Base-by-base conservation (phyloP, 2,113 vertebrate genomes). In the Pseudolaguvia tuberculata region DNA sequence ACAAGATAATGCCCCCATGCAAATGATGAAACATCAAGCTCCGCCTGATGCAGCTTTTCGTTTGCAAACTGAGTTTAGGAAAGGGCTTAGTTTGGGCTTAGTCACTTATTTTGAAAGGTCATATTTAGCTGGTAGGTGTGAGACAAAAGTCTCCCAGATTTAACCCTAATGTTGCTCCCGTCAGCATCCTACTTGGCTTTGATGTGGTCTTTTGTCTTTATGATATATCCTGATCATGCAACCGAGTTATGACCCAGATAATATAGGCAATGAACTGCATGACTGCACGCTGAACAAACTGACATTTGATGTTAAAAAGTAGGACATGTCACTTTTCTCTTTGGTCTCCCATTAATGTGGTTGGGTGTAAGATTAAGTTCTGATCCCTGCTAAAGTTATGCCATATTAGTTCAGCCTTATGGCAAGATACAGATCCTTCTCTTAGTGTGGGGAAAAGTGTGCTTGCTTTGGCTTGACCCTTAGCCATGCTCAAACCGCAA, bases 361-460 rank as follows among this genome's bases (percentile, higher is more conserved):
- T 75, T n/a, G 45, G 78, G 81, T 55, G 76, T 57, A 45, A 87
- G 87, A 87, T 88, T 85, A 87, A 73, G 83, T 81, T 83, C 79
- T 88, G 85, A 88, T 88, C 88, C 21, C 77, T 87, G 87, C 88
- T 86, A 87, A 80, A 86, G 83, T 87, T 88, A 87, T 76, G 76
- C 84, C 85, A 83, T 87, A 85, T 90, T 91, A 88, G 84, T 84
- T 69, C 83, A 78, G 87, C 84, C 84, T 88, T 85, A 80, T 84
- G 84, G 82, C 81, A 84, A 85, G 72, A 84, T 59, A 67, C 59
- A 77, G 72, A 78, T 35, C 62, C 55, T 27, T 74, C 42, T 59
- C 31, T 23, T 67, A 71, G 76, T 31, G 76, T 66, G 27, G 67
- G 77, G 72, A 80, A 77, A 73, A 72, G 77, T 58, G 57, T 72